phyloP scores from a whole-genome alignment of 1,140 invertebrate genomes.

The Neodiprion fabricii region DNA sequence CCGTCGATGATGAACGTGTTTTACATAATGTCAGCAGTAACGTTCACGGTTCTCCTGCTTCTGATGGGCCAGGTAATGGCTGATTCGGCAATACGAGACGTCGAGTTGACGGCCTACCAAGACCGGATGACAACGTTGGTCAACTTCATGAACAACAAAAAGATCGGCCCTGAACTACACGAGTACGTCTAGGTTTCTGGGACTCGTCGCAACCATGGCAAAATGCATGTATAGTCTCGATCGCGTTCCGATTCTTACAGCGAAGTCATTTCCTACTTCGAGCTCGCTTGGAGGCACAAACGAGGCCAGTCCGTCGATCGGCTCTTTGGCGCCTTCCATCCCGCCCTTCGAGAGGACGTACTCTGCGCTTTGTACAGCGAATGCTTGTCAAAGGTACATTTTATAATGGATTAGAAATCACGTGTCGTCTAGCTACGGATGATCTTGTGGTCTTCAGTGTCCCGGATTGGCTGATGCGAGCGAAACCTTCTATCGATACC shows the following conservation, averaged over 20 bases:
- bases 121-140: conserved; percentile 54
- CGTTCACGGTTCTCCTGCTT: neutral
- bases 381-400: conserved; percentile 25
- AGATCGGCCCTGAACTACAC: conserved; percentile 41
- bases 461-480: neutral
- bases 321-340: conserved; percentile 29
- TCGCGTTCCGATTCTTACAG: neutral
- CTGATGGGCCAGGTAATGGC: neutral
- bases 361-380: conserved; percentile 29
- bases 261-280: conserved; percentile 31
- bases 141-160: conserved; percentile 52
- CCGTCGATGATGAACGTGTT: neutral
- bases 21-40: neutral
- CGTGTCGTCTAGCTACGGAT: neutral
- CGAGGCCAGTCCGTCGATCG: conserved; percentile 24
- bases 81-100: conserved; percentile 29
- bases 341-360: conserved; percentile 28
- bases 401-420: conserved; percentile 25
- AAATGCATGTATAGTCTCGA: neutral
- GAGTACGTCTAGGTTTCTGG: conserved; percentile 21
- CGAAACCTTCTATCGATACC: neutral
- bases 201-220: neutral
- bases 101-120: conserved; percentile 52
- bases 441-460: neutral
- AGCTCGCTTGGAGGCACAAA: conserved; percentile 31